phyloP scores from a whole-genome alignment of 2,888 invertebrate genomes.

The Lasius platythorax region DNA sequence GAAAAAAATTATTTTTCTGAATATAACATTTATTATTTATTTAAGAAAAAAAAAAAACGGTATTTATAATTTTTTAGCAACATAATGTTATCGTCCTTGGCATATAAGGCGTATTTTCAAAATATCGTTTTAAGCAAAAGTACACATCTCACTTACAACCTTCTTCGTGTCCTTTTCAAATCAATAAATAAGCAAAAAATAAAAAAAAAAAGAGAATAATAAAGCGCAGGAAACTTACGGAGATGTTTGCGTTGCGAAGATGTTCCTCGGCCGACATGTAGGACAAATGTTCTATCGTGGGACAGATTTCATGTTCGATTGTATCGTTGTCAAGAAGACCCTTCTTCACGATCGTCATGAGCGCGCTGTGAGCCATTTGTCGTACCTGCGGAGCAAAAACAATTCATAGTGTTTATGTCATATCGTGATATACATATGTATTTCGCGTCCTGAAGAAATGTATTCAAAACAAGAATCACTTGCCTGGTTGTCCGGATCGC shows the following conservation, averaged over 20 bases:
- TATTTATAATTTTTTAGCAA: background rate
- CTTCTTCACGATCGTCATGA: slow-evolving; percentile 89
- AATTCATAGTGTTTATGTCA: background rate
- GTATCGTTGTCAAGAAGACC: slow-evolving; percentile 88
- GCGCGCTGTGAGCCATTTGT: slow-evolving; percentile 89
- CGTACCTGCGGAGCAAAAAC: slow-evolving; percentile 86
- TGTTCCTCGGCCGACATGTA: slow-evolving; percentile 87
- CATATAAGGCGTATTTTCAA: background rate
- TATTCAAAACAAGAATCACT: slow-evolving; percentile 58
- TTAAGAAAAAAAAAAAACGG: background rate
- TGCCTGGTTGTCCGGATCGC: slow-evolving; percentile 89
- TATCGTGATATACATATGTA: background rate
- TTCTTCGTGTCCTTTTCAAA: background rate
- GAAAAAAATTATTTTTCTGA: background rate
- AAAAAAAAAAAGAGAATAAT: background rate
- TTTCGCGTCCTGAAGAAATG: background rate
- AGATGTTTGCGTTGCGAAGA: slow-evolving; percentile 86
- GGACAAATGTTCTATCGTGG: slow-evolving; percentile 88
- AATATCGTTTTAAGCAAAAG: background rate
- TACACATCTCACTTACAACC: background rate
- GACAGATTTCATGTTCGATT: slow-evolving; percentile 89
- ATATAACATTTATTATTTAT: background rate
- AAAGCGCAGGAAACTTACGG: slow-evolving; percentile 86
- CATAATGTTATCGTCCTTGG: background rate
- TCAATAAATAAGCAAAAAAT: background rate